Base-by-base conservation (phyloP, 2,888 invertebrate species). In the Caenorhabditis zanzibari region DNA sequence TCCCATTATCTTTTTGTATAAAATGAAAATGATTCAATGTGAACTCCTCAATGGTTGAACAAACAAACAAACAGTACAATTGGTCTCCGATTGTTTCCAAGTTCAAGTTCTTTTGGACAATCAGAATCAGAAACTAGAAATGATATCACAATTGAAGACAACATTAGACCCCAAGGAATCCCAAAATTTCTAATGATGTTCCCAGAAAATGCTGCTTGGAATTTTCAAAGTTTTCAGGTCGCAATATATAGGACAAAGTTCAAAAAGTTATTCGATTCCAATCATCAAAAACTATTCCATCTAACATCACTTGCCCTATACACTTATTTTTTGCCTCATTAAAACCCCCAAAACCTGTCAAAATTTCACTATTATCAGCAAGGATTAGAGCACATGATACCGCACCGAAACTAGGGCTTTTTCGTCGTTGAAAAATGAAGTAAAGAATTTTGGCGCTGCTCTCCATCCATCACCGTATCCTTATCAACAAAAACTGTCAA, bases 351-450 rank as follows among this genome's bases (percentile, higher is more conserved):
- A 12, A 26, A 26, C 26, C 54, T 54, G 54, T 26, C 54, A 41
- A 61, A 61, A 41, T 61, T 47, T 19, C 22, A 22, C 54, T 19
- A 38, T 24, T 61, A 61, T 64, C 63, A 64, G 63, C 24, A 10
- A 16, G 63, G 63, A 61, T 61, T 61, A 47, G 26, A 16, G 14
- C 44, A 24, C 41, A 44, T 64, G 63, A 64, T 44, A 64, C 47
- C 26, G 16, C 4, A 3, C 3, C 4, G 14, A 61, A 41, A 22
- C 16, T 19, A n/a, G 24, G 22, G 1, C 24, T 24, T 24, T 24
- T 24, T 24, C 16, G 26, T 38, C 35, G 38, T 41, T 14, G 38
- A 38, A 61, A 22, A 22, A 61, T 64, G 63, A 63, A 38, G 5
- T 12, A 38, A 12, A 38, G 12, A 38, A 38, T 32, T 32, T 32